phyloP scores from a whole-genome alignment of 2,888 invertebrate species.

The Microchrysa polita region DNA sequence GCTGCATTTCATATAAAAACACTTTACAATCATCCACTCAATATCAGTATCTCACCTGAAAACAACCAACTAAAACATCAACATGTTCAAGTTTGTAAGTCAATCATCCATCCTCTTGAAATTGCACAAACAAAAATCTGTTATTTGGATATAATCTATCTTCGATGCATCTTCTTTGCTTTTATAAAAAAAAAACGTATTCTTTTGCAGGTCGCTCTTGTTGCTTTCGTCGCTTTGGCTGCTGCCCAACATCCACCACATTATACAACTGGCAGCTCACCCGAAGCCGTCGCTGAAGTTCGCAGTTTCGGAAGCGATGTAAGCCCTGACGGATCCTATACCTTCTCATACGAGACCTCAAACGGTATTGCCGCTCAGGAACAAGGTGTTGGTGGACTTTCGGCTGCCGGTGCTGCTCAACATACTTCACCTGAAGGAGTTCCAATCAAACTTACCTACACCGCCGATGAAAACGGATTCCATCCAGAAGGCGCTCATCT shows the following conservation, averaged over 20 bases:
- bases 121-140: background rate
- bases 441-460: conserved; percentile 63
- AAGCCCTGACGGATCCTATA: conserved; percentile 63
- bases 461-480: conserved; percentile 70
- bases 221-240: conserved; percentile 24
- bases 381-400: conserved; percentile 67
- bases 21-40: background rate
- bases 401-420: conserved; percentile 67
- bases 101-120: background rate
- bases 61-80: conserved; percentile 18
- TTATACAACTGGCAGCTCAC: background rate
- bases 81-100: conserved; percentile 41
- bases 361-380: conserved; percentile 72
- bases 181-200: background rate
- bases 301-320: conserved; percentile 26
- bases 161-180: background rate
- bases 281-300: conserved; percentile 19
- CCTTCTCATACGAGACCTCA: conserved; percentile 67
- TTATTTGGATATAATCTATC: background rate
- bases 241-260: conserved; percentile 4
- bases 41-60: conserved; percentile 17
- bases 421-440: conserved; percentile 69
- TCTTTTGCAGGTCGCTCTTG: conserved; percentile 20
- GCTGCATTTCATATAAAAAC: conserved; percentile 9
- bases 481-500: conserved; percentile 64